Conservation (phyloP, 2,797 vertebrate species). For the Margarornis squamiger region DNA sequence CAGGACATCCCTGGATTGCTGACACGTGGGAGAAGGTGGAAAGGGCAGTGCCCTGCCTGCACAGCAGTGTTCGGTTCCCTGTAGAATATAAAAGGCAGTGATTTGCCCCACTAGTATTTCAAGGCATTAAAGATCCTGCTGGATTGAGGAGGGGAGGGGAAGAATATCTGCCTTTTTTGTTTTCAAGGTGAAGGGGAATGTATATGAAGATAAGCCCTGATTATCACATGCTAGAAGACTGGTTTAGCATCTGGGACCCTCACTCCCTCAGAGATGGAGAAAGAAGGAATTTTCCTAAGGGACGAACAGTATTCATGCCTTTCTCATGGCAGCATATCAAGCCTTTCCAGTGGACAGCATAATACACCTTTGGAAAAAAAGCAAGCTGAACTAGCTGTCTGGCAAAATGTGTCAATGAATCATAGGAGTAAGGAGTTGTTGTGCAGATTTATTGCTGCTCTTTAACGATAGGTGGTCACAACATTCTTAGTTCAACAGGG, state of each 20-base stretch:
- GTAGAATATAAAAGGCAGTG: background rate
- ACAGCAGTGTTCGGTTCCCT: background rate
- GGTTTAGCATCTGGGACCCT: background rate
- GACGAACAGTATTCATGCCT: background rate
- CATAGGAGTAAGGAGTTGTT: background rate
- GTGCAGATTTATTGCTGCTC: slow-evolving; percentile 24
- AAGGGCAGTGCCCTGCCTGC: background rate
- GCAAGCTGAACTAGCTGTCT: background rate
- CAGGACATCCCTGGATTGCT: background rate
- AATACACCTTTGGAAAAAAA: background rate
- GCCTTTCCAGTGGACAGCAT: background rate
- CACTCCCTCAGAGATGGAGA: background rate
- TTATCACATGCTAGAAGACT: background rate
- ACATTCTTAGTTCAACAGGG: slow-evolving; percentile 7
- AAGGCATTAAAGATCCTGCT: background rate
- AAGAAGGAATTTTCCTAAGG: background rate
- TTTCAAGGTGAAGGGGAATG: background rate
- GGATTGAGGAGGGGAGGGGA: background rate
- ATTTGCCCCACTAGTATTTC: background rate
- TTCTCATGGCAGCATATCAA: background rate
- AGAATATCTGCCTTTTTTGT: background rate
- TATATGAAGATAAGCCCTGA: background rate
- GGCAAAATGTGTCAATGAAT: slow-evolving; percentile 8
- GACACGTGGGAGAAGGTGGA: rapidly evolving
- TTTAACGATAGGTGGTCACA: slow-evolving; percentile 53